Percentiles rank a stretch among this genome's conserved stretches.
Evolutionary conservation across 2,113 vertebrate species (phyloP).

Genomic region (Rallus limicola): DNA sequence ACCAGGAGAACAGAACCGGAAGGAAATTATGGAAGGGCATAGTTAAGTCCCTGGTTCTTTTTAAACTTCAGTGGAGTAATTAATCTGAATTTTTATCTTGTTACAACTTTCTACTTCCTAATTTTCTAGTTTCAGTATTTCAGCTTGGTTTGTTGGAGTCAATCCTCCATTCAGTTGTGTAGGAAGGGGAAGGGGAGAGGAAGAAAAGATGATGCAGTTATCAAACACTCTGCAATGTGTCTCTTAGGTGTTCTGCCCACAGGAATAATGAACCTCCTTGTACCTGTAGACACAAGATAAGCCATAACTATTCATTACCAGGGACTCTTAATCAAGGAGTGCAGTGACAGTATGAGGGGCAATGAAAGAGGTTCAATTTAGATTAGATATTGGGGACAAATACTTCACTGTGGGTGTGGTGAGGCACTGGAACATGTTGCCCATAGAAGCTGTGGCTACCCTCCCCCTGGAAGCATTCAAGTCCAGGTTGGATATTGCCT

Average conservation of each 20-base stretch:
- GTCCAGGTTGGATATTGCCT: not conserved
- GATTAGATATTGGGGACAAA: not conserved
- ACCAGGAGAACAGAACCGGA: not conserved
- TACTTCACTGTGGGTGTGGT: not conserved
- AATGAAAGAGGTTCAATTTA: not conserved
- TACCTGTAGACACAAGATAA: not conserved
- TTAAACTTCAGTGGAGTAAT: not conserved
- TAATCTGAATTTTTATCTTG: not conserved
- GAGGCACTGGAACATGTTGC: not conserved
- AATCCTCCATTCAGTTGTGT: not conserved
- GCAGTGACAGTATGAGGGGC: not conserved
- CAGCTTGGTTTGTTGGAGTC: not conserved
- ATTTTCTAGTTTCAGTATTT: not conserved
- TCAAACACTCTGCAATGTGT: not conserved
- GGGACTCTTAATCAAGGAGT: not conserved
- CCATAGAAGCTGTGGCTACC: not conserved
- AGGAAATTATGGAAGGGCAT: not conserved
- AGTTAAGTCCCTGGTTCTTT: not conserved
- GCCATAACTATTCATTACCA: not conserved
- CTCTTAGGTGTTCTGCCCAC: not conserved
- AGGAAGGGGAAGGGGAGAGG: not conserved
- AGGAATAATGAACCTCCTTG: not conserved
- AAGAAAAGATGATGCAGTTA: not conserved
- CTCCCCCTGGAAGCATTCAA: not conserved
- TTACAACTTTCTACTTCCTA: not conserved